Conservation (phyloP, 2,113 vertebrate species). For the Hydropotes inermis region DNA sequence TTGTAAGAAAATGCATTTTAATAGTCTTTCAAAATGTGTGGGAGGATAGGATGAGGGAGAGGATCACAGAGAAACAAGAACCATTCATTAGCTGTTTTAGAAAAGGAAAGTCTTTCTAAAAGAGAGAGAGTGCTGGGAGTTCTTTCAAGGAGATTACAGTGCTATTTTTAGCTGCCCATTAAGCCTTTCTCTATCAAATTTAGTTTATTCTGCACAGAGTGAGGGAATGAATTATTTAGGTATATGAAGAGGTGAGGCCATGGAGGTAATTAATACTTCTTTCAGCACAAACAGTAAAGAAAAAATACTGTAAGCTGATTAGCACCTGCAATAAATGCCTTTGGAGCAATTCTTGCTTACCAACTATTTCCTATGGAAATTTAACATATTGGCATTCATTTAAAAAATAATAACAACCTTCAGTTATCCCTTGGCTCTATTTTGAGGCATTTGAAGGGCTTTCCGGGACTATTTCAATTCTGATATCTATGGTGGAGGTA, state of each 20-base stretch:
- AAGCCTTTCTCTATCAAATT: constrained; percentile 60
- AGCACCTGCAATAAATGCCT: constrained; percentile 39
- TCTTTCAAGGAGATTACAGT: constrained; percentile 61
- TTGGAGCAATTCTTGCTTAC: constrained; percentile 26
- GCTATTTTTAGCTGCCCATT: constrained; percentile 63
- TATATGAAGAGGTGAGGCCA: constrained; percentile 39
- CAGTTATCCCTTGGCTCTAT: neutral
- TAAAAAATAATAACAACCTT: constrained; percentile 44
- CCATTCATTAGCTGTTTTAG: constrained; percentile 59
- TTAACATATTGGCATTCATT: constrained; percentile 32
- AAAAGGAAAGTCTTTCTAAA: constrained; percentile 64
- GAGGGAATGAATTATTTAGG: constrained; percentile 54
- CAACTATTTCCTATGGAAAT: constrained; percentile 40
- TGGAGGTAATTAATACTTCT: constrained; percentile 63
- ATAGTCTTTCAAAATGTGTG: constrained; percentile 54
- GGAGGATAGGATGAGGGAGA: constrained; percentile 29
- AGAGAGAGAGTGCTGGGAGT: constrained; percentile 45
- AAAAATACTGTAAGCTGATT: constrained; percentile 49
- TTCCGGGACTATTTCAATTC: neutral
- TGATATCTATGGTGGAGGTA: neutral
- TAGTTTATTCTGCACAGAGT: constrained; percentile 57
- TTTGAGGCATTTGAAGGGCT: constrained; percentile 30
- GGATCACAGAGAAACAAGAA: constrained; percentile 39
- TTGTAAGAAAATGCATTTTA: constrained; percentile 44
- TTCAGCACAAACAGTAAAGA: constrained; percentile 46